These are phyloP conservation scores for Bufotes viridis DNA, from an alignment of 2,797 vertebrate genomes.

Conservation along the genomic window DNA sequence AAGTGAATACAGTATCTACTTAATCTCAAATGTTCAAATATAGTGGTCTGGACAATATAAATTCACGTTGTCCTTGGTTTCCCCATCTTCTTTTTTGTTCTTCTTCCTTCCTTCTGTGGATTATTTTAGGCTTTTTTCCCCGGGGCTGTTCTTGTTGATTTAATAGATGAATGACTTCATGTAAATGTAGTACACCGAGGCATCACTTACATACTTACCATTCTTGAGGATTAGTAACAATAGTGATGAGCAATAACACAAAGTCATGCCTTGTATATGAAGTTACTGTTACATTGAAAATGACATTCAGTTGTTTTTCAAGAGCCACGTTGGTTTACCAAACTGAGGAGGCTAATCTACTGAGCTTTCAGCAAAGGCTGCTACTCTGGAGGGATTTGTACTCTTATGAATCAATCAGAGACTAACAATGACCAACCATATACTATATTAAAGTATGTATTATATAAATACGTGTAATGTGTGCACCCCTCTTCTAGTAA, in stretches of 20 bases:
- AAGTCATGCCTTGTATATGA: background rate
- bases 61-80: conserved; percentile 17
- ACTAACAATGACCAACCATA: background rate
- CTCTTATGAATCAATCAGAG: background rate
- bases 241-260: conserved; percentile 8
- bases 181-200: conserved; percentile 1
- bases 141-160: conserved; percentile 36
- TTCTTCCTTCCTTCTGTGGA: conserved; percentile 14
- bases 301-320: background rate
- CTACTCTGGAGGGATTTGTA: conserved; percentile 12
- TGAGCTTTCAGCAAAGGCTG: background rate
- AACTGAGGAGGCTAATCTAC: background rate
- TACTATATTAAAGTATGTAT: too few species aligned
- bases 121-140: conserved; percentile 35
- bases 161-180: conserved; percentile 49
- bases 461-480: too few species aligned
- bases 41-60: conserved; percentile 53
- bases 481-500: too few species aligned
- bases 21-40: conserved; percentile 51
- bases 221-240: conserved; percentile 15
- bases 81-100: background rate
- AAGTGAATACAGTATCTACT: conserved; percentile 44
- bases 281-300: conserved; percentile 27
- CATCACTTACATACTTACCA: conserved; percentile 25
- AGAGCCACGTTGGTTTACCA: background rate